phyloP scores from a whole-genome alignment of 2,113 vertebrate genomes.

The Mormyrus lacerda region DNA sequence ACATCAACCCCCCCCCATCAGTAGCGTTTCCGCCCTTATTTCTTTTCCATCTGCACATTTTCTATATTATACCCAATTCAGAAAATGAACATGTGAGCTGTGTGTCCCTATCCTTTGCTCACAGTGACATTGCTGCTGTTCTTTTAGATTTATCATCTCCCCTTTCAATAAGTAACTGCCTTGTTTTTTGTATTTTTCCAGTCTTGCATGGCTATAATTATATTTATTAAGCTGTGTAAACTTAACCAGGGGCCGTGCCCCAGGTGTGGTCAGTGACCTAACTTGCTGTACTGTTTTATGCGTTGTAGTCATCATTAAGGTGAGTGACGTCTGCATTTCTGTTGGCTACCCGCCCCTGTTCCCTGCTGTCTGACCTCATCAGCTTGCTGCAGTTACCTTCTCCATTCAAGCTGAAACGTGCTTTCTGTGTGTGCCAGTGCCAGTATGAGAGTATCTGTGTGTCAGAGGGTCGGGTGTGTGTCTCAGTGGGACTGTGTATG shows the following conservation, averaged over 20 bases:
- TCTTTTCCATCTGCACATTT: neutral
- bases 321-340: constrained; percentile 31
- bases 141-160: neutral
- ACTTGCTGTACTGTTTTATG: constrained; percentile 27
- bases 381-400: neutral
- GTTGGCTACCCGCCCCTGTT: neutral
- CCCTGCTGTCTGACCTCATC: neutral
- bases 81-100: neutral
- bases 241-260: neutral
- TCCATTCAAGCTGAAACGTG: neutral
- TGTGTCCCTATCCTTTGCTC: too few relatives aligned
- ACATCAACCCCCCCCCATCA: neutral
- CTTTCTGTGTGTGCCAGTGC: neutral
- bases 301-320: constrained; percentile 35
- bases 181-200: neutral
- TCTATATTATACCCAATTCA: neutral
- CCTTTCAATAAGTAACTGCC: neutral
- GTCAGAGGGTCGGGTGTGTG: neutral
- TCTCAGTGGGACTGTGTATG: neutral
- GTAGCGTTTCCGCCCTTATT: neutral
- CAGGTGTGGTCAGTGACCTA: constrained; percentile 1
- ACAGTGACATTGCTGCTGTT: neutral
- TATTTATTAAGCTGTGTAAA: neutral
- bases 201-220: neutral
- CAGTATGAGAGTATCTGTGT: neutral